phyloP scores from a whole-genome alignment of 2,113 vertebrate genomes.

The Capreolus pygargus region DNA sequence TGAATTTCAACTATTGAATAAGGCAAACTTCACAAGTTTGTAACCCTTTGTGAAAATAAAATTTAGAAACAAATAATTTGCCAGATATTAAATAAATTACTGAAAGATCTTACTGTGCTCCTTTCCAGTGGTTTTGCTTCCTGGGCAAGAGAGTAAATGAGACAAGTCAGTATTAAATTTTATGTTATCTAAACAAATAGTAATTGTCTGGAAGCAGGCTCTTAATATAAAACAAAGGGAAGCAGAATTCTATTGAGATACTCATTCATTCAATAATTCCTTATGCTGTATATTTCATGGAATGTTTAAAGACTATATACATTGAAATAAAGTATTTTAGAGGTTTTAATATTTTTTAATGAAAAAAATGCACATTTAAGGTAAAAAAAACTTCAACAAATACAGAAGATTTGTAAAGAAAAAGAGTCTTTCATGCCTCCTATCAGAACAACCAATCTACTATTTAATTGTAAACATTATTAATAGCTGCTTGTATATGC shows the following conservation, averaged over 20 bases:
- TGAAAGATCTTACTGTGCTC: neutral
- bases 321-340: neutral
- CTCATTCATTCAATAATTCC: neutral
- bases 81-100: neutral
- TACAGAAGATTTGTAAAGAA: neutral
- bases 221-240: neutral
- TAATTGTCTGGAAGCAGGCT: neutral
- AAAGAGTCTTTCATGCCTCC: neutral
- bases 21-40: neutral
- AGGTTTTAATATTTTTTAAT: neutral
- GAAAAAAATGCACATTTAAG: neutral
- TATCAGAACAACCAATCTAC: neutral
- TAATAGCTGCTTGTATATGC: neutral
- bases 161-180: neutral
- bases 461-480: neutral
- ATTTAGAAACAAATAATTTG: neutral
- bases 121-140: neutral
- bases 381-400: neutral
- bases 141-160: neutral
- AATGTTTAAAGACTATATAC: neutral
- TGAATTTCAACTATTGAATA: neutral
- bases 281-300: neutral
- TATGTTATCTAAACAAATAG: neutral
- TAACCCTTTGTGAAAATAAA: constrained; percentile 3
- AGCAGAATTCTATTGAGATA: neutral